These are phyloP conservation scores for Flexamia atlantica DNA, from an alignment of 2,888 invertebrate genomes.

Conservation along the genomic window DNA sequence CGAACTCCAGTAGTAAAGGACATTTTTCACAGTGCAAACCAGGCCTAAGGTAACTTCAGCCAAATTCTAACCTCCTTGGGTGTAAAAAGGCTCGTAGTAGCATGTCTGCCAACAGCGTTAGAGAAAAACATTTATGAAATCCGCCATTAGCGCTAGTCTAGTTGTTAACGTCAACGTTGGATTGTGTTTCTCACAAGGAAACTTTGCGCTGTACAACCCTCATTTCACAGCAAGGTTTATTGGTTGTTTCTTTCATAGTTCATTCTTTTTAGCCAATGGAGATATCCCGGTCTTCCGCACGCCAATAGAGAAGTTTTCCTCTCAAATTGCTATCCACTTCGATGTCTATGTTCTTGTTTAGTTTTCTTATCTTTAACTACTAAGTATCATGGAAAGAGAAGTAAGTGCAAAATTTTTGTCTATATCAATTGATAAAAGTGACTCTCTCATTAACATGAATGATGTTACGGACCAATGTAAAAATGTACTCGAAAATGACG, in stretches of 20 bases:
- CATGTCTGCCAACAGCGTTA: too few species aligned
- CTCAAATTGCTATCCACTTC: slow-evolving; percentile 19
- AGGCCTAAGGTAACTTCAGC: too few species aligned
- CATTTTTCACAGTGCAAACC: too few species aligned
- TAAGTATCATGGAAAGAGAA: slow-evolving; percentile 34
- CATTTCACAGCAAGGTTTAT: slow-evolving; percentile 25
- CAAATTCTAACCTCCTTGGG: too few species aligned
- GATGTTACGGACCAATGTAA: slow-evolving; percentile 15
- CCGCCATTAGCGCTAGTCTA: too few species aligned
- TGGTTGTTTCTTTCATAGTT: slow-evolving; percentile 49
- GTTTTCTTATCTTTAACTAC: slow-evolving; percentile 44
- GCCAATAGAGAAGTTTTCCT: slow-evolving; percentile 41
- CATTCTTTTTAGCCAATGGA: slow-evolving; percentile 18
- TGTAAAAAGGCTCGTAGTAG: too few species aligned
- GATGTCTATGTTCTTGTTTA: slow-evolving; percentile 49
- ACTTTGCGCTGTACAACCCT: slow-evolving; percentile 19
- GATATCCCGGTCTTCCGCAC: slow-evolving; percentile 45
- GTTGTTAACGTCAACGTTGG: too few species aligned
- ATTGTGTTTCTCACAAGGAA: background rate
- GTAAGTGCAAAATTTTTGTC: slow-evolving; percentile 25
- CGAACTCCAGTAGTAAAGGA: too few species aligned
- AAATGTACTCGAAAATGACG: background rate
- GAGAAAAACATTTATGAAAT: too few species aligned
- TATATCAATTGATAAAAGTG: slow-evolving; percentile 35
- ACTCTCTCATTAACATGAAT: slow-evolving; percentile 9